These are phyloP conservation scores for Lathamus discolor DNA, from an alignment of 2,113 vertebrate genomes.

Conservation along the genomic window DNA sequence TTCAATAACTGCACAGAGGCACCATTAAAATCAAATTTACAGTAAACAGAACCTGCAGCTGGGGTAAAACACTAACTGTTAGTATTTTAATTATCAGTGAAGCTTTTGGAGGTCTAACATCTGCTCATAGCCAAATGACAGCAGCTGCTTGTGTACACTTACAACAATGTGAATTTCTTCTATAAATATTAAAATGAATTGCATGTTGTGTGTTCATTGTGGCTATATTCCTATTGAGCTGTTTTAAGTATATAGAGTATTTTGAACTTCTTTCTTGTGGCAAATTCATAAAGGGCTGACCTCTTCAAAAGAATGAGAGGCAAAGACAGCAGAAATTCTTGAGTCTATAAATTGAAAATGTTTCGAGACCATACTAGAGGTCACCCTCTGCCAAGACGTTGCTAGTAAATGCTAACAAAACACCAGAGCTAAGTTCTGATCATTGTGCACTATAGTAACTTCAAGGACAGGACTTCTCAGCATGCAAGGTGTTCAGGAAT, in stretches of 20 bases:
- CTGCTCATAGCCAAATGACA: conserved; percentile 78
- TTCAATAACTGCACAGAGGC: conserved; percentile 74
- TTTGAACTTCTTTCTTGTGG: conserved; percentile 29
- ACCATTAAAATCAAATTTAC: conserved; percentile 83
- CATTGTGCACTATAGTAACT: background rate
- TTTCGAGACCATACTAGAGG: conserved; percentile 64
- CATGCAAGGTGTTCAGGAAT: background rate
- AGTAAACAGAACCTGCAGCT: conserved; percentile 83
- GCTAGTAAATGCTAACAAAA: conserved; percentile 44
- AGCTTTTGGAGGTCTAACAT: conserved; percentile 81
- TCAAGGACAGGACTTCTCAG: conserved; percentile 58
- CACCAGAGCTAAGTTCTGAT: conserved; percentile 37
- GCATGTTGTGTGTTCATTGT: conserved; percentile 5
- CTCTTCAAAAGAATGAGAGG: conserved; percentile 65
- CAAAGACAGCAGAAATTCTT: conserved; percentile 49
- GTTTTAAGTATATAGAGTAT: conserved; percentile 34
- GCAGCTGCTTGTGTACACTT: conserved; percentile 76
- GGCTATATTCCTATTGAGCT: conserved; percentile 1
- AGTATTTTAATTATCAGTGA: conserved; percentile 83
- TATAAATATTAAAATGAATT: conserved; percentile 67
- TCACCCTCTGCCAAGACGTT: conserved; percentile 47
- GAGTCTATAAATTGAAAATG: conserved; percentile 67
- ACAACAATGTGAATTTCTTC: conserved; percentile 70
- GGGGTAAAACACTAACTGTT: conserved; percentile 81
- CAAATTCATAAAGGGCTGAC: conserved; percentile 47